Evolutionary conservation across 2,113 vertebrate genomes (phyloP), one percentile per base, ranked within the genome.

Genomic region (Ceyx cyanopectus): DNA sequence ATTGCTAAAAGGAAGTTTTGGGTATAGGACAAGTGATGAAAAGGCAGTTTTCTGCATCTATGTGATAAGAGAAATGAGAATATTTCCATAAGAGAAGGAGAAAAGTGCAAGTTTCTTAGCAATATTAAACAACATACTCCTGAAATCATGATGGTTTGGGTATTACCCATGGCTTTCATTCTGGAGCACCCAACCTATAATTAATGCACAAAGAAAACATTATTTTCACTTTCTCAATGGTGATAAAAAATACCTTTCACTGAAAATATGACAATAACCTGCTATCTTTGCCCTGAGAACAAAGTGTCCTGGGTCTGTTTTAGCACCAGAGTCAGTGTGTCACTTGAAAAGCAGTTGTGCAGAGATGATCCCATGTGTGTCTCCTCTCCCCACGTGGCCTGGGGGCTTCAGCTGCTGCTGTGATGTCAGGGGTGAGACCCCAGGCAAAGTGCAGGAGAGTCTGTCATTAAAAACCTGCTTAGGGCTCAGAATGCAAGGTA

Each of bases 371-470:
- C 43, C 1, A 0, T 27, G 2, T 5, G 15, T 20, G 32, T 32
- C 54, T 76, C 58, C 40, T 40, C 26, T 58, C 34, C 32, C 15
- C 61, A 2, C 0, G 2, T 43, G 67, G n/a, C 45, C 32, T 2
- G 1, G 34, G 56, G 60, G 48, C 15, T 86, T 29, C 65, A 27
- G 65, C 16, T 58, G 7, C 89, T 77, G 60, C 86, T 67, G 60
- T 3, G 21, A 68, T 58, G 32, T 29, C 43, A 29, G 8, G 67
- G 19, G 18, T 50, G 51, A 12, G 17, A 37, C 24, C 41, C 67
- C 74, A 67, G 27, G 51, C 21, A 27, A 29, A 60, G 46, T 0
- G 1, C 1, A 1, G 2, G 56, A 11, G 14, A 32, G 9, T 10
- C 30, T 23, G 3, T 14, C 10, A 72, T 67, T 17, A 51, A 67